phyloP scores from a whole-genome alignment of 2,797 vertebrate species.

The Phyllotis vaccarum region DNA sequence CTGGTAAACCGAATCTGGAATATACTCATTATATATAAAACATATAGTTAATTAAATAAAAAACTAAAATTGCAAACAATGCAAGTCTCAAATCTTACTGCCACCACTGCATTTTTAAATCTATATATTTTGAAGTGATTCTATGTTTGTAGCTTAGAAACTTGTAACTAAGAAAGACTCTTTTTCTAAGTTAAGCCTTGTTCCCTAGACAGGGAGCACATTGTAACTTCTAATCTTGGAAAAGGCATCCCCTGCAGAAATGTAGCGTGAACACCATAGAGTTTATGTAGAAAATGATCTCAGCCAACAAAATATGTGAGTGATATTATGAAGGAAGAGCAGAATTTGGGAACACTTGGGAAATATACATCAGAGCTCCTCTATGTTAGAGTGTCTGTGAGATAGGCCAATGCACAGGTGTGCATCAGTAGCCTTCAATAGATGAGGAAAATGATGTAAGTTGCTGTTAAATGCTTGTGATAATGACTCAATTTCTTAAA shows the following conservation, averaged over 20 bases:
- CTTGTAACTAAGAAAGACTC: constrained; percentile 58
- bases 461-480: constrained; percentile 26
- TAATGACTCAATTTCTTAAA: constrained; percentile 55
- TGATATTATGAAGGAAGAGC: constrained; percentile 54
- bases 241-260: constrained; percentile 63
- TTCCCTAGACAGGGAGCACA: constrained; percentile 54
- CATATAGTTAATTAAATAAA: not conserved
- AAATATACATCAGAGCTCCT: constrained; percentile 39
- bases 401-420: not conserved
- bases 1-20: not conserved
- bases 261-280: constrained; percentile 50
- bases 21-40: not conserved
- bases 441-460: constrained; percentile 17
- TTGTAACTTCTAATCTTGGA: constrained; percentile 67
- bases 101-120: constrained; percentile 28
- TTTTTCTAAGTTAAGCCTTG: constrained; percentile 31
- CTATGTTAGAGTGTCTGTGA: constrained; percentile 39
- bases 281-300: constrained; percentile 65
- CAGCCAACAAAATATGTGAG: constrained; percentile 54
- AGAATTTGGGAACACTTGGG: not conserved
- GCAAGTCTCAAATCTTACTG: not conserved
- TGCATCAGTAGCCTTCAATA: not conserved
- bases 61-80: constrained; percentile 37
- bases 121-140: constrained; percentile 49
- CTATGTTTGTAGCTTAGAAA: constrained; percentile 54